These are phyloP conservation scores for Zaprionus inermis DNA, from an alignment of 1,140 invertebrate species.

Conservation along the genomic window DNA sequence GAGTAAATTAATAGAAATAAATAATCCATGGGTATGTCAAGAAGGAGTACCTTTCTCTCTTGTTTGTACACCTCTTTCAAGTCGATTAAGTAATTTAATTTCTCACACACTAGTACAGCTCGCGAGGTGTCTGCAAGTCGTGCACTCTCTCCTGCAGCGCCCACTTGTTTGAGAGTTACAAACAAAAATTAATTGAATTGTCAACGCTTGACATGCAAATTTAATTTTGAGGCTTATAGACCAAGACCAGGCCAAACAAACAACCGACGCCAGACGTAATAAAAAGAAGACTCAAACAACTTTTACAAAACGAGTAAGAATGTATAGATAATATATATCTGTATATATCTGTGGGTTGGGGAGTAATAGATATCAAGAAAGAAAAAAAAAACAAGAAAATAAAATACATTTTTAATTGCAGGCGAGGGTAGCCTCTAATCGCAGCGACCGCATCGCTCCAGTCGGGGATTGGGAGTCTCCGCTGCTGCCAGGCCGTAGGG, in stretches of 20 bases:
- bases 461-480: neutral
- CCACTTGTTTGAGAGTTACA: slow-evolving; percentile 31
- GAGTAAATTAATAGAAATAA: too few species aligned
- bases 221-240: slow-evolving; percentile 25
- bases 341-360: too few species aligned
- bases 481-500: slow-evolving; percentile 57
- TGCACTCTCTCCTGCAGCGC: neutral
- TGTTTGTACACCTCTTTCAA: too few species aligned
- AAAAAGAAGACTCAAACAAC: neutral
- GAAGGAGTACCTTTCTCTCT: too few species aligned
- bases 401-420: too few species aligned
- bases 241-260: slow-evolving; percentile 26
- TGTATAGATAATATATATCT: too few species aligned
- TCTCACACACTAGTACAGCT: too few species aligned
- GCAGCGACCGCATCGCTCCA: slow-evolving; percentile 50
- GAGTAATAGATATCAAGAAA: too few species aligned
- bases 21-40: too few species aligned
- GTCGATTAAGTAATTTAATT: too few species aligned
- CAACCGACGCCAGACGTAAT: neutral
- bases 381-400: too few species aligned
- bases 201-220: slow-evolving; percentile 57
- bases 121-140: slow-evolving; percentile 17
- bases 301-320: neutral
- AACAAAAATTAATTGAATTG: slow-evolving; percentile 71
- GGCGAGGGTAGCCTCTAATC: too few species aligned